Evolutionary conservation across 1,140 invertebrate genomes (phyloP).

Genomic region (Trachymyrmex cornetzi): DNA sequence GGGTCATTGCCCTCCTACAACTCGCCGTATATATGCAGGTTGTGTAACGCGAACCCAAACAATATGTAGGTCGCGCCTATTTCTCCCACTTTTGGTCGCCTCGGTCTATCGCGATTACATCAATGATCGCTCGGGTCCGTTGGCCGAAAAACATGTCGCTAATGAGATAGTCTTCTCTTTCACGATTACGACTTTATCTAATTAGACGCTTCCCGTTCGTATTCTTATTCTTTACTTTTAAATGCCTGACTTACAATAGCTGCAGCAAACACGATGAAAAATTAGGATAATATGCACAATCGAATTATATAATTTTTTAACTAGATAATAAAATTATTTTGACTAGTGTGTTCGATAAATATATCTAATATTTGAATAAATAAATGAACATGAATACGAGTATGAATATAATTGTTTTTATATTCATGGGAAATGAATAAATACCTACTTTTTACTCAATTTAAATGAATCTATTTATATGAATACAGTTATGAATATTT

Average conservation of each 20-base stretch:
- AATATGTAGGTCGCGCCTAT: conserved; percentile 78
- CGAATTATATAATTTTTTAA: neutral
- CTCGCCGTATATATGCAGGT: conserved; percentile 60
- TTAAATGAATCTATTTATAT: too few species aligned
- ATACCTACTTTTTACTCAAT: too few species aligned
- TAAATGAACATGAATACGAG: too few species aligned
- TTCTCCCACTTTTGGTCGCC: conserved; percentile 62
- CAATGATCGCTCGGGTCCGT: conserved; percentile 40
- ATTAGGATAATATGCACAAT: neutral
- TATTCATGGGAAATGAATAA: too few species aligned
- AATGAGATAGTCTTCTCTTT: conserved; percentile 2
- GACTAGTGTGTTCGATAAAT: too few species aligned
- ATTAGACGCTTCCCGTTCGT: conserved; percentile 8
- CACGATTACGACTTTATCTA: neutral
- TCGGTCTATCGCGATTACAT: conserved; percentile 69
- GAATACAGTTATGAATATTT: too few species aligned
- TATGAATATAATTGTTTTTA: too few species aligned
- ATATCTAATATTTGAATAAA: too few species aligned
- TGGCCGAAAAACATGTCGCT: conserved; percentile 3
- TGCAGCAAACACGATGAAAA: neutral
- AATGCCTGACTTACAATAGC: neutral
- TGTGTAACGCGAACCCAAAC: conserved; percentile 77
- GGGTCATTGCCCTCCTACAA: conserved; percentile 68
- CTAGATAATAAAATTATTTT: conserved; percentile 5
- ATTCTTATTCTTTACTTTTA: conserved; percentile 2